Conservation (phyloP, 2,113 vertebrate genomes). For the Rynchops niger region DNA sequence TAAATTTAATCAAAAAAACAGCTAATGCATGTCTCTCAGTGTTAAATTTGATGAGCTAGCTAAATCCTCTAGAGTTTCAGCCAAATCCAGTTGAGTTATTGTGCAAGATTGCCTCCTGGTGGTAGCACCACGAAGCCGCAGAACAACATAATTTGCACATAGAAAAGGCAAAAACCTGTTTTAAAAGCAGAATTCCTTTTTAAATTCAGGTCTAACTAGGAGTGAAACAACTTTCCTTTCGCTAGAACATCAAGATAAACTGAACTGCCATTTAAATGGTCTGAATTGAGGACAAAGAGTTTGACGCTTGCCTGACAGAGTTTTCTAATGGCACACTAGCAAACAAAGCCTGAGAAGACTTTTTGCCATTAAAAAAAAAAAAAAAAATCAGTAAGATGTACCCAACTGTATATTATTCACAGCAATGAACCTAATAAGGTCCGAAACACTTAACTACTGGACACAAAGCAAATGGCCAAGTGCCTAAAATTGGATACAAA, state of each 20-base stretch:
- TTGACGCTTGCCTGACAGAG: background rate
- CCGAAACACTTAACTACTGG: background rate
- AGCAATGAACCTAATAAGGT: accelerated
- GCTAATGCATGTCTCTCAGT: accelerated
- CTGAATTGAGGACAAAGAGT: background rate
- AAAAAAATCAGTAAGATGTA: background rate
- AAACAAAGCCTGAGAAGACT: background rate
- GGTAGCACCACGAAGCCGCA: background rate
- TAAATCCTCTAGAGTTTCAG: no score
- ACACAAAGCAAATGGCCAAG: background rate
- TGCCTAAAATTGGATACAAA: background rate
- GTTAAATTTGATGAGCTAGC: no score
- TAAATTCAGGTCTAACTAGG: no score
- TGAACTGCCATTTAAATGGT: background rate
- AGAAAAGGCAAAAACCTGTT: background rate
- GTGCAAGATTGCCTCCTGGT: slow-evolving; percentile 21
- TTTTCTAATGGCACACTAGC: background rate
- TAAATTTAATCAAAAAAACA: no score
- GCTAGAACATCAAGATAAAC: background rate
- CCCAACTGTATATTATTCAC: background rate
- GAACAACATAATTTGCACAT: background rate
- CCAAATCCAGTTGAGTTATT: background rate
- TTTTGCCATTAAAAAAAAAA: background rate
- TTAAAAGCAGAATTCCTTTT: background rate
- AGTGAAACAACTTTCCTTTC: background rate